These are phyloP conservation scores for Pseudomyrmex gracilis DNA, from an alignment of 1,140 invertebrate genomes.

Conservation along the genomic window DNA sequence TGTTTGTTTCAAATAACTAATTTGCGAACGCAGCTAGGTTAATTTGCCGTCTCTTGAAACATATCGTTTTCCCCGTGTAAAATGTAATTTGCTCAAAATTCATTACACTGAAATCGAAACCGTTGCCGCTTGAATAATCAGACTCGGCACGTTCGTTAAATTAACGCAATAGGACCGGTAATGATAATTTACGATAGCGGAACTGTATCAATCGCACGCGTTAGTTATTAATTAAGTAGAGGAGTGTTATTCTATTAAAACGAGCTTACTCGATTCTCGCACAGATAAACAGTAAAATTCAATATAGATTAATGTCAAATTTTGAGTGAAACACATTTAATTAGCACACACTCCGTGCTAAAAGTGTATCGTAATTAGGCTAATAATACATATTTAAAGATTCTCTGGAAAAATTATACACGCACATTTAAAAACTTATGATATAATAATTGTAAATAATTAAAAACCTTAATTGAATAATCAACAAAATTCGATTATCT, in stretches of 20 bases:
- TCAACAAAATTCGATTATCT: too few species aligned
- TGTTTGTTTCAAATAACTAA: slow-evolving; percentile 14
- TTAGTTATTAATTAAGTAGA: slow-evolving; percentile 55
- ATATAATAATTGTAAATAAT: too few species aligned
- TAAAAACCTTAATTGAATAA: too few species aligned
- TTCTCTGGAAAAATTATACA: too few species aligned
- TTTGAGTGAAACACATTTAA: too few species aligned
- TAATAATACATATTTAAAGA: too few species aligned
- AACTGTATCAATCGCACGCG: slow-evolving; percentile 14
- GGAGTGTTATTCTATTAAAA: slow-evolving; percentile 30
- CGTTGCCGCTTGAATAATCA: slow-evolving; percentile 36
- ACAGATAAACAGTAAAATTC: neutral
- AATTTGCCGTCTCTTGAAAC: slow-evolving; percentile 44
- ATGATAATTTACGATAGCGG: slow-evolving; percentile 42
- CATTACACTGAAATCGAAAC: slow-evolving; percentile 42
- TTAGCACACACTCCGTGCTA: too few species aligned
- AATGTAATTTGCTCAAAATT: slow-evolving; percentile 55
- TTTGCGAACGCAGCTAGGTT: slow-evolving; percentile 1
- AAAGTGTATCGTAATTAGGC: too few species aligned
- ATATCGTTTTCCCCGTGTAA: slow-evolving; percentile 46
- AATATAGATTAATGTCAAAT: slow-evolving; percentile 7
- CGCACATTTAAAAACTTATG: too few species aligned
- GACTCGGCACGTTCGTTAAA: slow-evolving; percentile 43
- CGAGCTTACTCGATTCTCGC: slow-evolving; percentile 15
- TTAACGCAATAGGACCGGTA: slow-evolving; percentile 35